These are phyloP conservation scores for Papilio helenus DNA, from an alignment of 1,140 invertebrate genomes.

Conservation along the genomic window DNA sequence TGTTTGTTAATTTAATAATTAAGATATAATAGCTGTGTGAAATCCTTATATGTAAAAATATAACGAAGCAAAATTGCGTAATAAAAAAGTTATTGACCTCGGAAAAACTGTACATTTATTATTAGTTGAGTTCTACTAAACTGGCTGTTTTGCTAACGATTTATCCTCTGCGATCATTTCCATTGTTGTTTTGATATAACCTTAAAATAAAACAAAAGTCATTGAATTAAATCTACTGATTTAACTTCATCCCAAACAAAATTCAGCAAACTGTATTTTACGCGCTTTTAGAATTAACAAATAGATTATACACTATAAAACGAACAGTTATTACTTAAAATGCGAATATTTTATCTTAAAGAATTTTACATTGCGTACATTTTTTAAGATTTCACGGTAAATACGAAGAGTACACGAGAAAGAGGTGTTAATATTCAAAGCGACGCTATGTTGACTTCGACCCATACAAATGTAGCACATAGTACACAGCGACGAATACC, in stretches of 20 bases:
- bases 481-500: background rate
- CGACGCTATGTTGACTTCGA: background rate
- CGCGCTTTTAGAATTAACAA: background rate
- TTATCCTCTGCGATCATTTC: background rate
- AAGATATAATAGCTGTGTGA: background rate
- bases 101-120: slow-evolving; percentile 22
- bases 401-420: background rate
- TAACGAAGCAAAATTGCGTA: background rate
- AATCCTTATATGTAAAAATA: background rate
- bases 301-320: background rate
- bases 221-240: too few relatives aligned
- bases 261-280: background rate
- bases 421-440: slow-evolving; percentile 18
- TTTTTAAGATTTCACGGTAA: slow-evolving; percentile 1
- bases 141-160: background rate
- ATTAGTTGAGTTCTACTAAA: background rate
- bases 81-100: slow-evolving; percentile 15
- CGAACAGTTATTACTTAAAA: background rate
- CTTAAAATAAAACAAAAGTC: background rate
- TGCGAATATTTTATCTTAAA: background rate
- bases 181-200: background rate
- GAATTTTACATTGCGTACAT: background rate
- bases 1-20: background rate
- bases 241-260: background rate
- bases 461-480: slow-evolving; percentile 3